A percentile compares a stretch with the other conserved stretches of the same genome.
phyloP scores from a whole-genome alignment of 1,140 invertebrate species.

The Drosophila rhopaloa region DNA sequence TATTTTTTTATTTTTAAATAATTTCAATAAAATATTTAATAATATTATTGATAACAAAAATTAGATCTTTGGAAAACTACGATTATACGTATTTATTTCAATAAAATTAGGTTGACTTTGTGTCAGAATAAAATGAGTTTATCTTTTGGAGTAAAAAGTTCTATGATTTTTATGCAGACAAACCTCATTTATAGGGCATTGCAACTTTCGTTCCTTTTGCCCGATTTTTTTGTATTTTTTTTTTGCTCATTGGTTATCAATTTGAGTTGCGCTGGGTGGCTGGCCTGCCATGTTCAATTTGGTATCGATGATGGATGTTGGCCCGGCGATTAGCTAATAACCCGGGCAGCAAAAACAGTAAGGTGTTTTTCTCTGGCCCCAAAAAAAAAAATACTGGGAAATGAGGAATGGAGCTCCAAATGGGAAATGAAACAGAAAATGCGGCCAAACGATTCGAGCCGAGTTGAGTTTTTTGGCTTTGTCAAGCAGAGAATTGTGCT shows the following conservation, averaged over 20 bases:
- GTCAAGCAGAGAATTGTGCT: constrained; percentile 36
- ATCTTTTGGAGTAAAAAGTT: background rate
- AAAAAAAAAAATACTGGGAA: constrained; percentile 1
- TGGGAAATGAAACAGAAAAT: constrained; percentile 30
- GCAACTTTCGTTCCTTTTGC: background rate
- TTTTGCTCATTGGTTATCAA: constrained; percentile 33
- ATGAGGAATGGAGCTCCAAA: constrained; percentile 24
- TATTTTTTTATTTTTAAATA: background rate
- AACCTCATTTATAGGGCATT: constrained; percentile 2
- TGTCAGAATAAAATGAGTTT: background rate
- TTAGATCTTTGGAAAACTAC: too few species aligned
- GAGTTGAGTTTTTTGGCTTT: constrained; percentile 21
- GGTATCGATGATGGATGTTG: constrained; percentile 49
- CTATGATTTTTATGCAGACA: background rate
- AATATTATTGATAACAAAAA: too few species aligned
- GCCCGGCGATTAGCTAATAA: constrained; percentile 44
- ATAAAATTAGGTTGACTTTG: too few species aligned
- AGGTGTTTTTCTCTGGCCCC: constrained; percentile 17
- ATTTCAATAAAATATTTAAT: background rate
- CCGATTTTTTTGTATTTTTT: background rate
- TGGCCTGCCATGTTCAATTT: constrained; percentile 36
- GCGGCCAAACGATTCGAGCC: constrained; percentile 10
- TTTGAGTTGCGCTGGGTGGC: constrained; percentile 14
- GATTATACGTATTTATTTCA: too few species aligned
- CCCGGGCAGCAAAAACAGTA: background rate